phyloP scores from a whole-genome alignment of 2,113 vertebrate species.

The Tetraodon nigroviridis region DNA sequence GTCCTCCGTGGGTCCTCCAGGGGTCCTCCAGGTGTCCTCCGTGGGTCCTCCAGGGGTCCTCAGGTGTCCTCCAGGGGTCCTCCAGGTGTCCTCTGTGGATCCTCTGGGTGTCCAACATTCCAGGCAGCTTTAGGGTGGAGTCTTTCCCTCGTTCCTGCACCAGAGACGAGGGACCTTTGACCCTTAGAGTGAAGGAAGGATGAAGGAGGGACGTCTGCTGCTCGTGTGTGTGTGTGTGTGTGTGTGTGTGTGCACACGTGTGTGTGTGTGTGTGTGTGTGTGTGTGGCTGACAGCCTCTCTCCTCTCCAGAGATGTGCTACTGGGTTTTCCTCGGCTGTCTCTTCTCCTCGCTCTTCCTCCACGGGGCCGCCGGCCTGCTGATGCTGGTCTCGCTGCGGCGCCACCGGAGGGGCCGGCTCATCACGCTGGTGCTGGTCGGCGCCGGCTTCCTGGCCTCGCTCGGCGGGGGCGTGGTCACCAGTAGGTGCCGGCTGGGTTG shows the following conservation, averaged over 20 bases:
- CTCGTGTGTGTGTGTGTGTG: not conserved
- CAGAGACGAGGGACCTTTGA: too few species aligned
- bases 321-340: constrained; percentile 99
- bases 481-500: too few species aligned
- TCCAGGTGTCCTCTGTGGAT: too few species aligned
- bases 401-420: constrained; percentile 89
- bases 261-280: not conserved
- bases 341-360: constrained; percentile 96
- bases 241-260: not conserved
- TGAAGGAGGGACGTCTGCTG: too few species aligned
- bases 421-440: constrained; percentile 93
- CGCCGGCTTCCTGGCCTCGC: constrained; percentile 89
- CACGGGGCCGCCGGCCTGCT: constrained; percentile 88
- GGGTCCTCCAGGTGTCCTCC: too few species aligned
- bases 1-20: too few species aligned
- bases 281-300: constrained; percentile 9
- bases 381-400: constrained; percentile 95
- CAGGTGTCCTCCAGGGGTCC: too few species aligned
- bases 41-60: too few species aligned
- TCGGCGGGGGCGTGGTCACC: constrained; percentile 93
- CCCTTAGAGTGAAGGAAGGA: too few species aligned
- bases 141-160: too few species aligned
- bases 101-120: too few species aligned
- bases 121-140: too few species aligned
- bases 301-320: constrained; percentile 96